phyloP scores from a whole-genome alignment of 2,113 vertebrate species.

The Antigone vipio region DNA sequence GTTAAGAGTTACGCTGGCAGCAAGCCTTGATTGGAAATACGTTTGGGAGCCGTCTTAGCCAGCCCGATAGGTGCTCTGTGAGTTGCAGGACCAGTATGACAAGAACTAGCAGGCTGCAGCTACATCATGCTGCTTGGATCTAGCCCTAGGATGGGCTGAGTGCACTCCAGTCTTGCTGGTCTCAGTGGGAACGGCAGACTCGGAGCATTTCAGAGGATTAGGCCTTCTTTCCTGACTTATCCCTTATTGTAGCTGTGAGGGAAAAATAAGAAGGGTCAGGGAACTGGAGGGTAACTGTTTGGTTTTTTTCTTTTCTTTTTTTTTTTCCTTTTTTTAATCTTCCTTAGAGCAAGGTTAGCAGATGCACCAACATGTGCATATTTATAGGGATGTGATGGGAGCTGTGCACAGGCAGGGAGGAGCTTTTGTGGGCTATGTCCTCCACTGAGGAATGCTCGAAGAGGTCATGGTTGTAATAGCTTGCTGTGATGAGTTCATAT shows the following conservation, averaged over 20 bases:
- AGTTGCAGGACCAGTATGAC: constrained; percentile 45
- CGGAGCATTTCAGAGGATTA: neutral
- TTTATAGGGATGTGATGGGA: neutral
- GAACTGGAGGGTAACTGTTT: neutral
- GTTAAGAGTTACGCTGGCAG: neutral
- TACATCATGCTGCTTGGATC: neutral
- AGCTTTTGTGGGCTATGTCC: neutral
- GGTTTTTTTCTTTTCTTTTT: neutral
- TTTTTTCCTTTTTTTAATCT: neutral
- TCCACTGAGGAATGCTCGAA: neutral
- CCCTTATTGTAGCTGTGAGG: neutral
- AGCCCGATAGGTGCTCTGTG: neutral
- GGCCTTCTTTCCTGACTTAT: neutral
- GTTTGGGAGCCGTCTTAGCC: neutral
- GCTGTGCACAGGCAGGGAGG: neutral
- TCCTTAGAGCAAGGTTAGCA: neutral
- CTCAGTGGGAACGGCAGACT: neutral
- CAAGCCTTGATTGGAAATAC: neutral
- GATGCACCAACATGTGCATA: neutral
- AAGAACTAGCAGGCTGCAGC: neutral
- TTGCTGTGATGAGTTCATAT: neutral
- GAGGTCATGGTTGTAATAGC: neutral
- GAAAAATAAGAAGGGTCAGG: neutral
- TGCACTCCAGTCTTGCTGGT: neutral
- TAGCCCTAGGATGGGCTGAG: neutral